Evolutionary conservation across 1,140 invertebrate species (phyloP), one percentile per base, ranked within the genome.

Genomic region (Macrostomum lignano): DNA sequence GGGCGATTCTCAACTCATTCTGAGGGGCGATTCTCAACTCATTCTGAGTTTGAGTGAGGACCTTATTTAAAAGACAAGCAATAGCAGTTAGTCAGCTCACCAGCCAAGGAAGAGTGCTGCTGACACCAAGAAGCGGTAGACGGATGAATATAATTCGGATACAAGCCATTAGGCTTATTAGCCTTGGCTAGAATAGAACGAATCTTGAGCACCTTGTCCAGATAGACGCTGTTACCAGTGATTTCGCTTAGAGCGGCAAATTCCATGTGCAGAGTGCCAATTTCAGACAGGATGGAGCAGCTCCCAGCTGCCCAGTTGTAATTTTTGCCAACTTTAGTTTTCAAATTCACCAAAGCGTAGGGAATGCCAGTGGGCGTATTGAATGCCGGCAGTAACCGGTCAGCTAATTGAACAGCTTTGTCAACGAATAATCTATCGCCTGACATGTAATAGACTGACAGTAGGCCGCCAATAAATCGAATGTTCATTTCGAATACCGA

Each of bases 401-500:
- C 73, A 0, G 81, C 88, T 19, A 96, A 70, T 42, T 75, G 66
- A 35, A 70, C 70, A 2, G 88, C 86, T 58, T 93, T 93, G 17
- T 33, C 11, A n/a, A 33, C 22, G 17, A 17, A 33, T 33, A 33
- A 14, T n/a, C n/a, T n/a, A 58, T 98, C 86, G 7, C 81, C 81
- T 9, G 91, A 91, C 25, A 98, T 64, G 17, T 84, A 73, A 59
- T 76, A 96, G 40, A 72, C 72, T 1, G 84, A 68, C 20, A 98
- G 61, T 31, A 98, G 62, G 17, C 91, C 88, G 29, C 88, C 91
- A 42, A 98, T 69, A 58, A 91, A 94, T 13, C 88, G 69, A 47
- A 96, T 96, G 47, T 91, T 96, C 21, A 73, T 82, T 61, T 98
- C 91, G 61, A 98, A 98, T 4, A 96, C 78, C 1, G 84, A 94